A percentile compares a stretch with the other conserved stretches of the same genome.
phyloP scores from a whole-genome alignment of 1,140 invertebrate species.

The Physella acuta region DNA sequence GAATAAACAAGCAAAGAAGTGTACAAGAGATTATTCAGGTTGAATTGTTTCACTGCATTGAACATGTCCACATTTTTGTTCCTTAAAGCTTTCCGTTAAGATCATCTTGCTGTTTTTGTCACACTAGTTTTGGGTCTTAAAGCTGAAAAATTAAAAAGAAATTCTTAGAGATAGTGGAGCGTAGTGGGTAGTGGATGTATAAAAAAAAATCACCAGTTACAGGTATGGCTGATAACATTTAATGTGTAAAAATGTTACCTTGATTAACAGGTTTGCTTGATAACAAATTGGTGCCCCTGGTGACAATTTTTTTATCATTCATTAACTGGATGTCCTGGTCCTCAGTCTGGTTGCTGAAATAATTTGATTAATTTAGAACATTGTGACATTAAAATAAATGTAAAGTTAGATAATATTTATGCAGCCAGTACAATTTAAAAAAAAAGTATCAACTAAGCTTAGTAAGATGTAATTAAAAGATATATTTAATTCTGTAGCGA shows the following conservation, averaged over 20 bases:
- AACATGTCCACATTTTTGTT: too few relatives aligned
- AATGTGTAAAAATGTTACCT: slow-evolving; percentile 46
- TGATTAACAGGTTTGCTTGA: slow-evolving; percentile 57
- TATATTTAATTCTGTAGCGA: background rate
- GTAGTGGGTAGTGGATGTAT: background rate
- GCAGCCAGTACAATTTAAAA: too few relatives aligned
- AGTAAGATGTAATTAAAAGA: too few relatives aligned
- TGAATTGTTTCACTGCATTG: too few relatives aligned
- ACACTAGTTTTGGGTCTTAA: slow-evolving; percentile 56
- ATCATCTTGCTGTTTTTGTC: slow-evolving; percentile 25
- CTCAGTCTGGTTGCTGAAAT: slow-evolving; percentile 50
- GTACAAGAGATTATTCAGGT: too few relatives aligned
- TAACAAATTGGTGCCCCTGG: slow-evolving; percentile 47
- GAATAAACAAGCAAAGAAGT: too few relatives aligned
- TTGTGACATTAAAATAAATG: too few relatives aligned
- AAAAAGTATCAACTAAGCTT: too few relatives aligned
- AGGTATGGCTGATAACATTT: slow-evolving; percentile 50
- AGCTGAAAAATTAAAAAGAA: slow-evolving; percentile 40
- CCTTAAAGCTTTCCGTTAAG: too few relatives aligned
- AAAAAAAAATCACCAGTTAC: slow-evolving; percentile 54
- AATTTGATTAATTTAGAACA: too few relatives aligned
- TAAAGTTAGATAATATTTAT: too few relatives aligned
- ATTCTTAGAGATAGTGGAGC: background rate
- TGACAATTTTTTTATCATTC: slow-evolving; percentile 56
- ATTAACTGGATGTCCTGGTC: slow-evolving; percentile 57